These are phyloP conservation scores for Philaethria dido DNA, from an alignment of 2,888 invertebrate species.

Conservation along the genomic window DNA sequence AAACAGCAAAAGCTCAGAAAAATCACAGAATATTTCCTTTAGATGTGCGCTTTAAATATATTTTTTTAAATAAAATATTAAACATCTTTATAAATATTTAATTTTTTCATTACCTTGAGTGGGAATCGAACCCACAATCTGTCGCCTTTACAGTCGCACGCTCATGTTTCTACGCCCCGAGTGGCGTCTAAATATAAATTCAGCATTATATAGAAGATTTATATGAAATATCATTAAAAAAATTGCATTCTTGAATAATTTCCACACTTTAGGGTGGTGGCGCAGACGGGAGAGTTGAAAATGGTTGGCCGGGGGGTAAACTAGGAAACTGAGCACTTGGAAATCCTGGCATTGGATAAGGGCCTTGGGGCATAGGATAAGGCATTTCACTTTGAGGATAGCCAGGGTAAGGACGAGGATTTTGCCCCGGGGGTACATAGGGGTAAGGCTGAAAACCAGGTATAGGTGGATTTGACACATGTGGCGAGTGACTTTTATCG, in stretches of 20 bases:
- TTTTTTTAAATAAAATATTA: too few relatives aligned
- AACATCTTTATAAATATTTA: too few relatives aligned
- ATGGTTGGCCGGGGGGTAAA: background rate
- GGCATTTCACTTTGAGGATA: background rate
- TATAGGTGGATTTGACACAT: conserved; percentile 13
- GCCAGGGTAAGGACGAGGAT: background rate
- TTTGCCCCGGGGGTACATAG: conserved; percentile 1
- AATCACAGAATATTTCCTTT: conserved; percentile 10
- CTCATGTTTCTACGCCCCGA: too few relatives aligned
- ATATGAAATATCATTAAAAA: background rate
- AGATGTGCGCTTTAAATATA: background rate
- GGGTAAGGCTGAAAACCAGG: conserved; percentile 20
- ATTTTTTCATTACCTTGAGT: too few relatives aligned
- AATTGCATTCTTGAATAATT: background rate
- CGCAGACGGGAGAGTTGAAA: background rate
- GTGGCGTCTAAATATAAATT: too few relatives aligned
- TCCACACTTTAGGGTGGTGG: conserved; percentile 1
- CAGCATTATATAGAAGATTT: background rate
- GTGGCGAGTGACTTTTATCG: conserved; percentile 10
- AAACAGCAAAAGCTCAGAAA: background rate
- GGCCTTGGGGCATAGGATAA: background rate
- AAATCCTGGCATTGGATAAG: background rate
- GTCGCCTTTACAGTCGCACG: too few relatives aligned
- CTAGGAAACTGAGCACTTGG: background rate
- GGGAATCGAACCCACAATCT: too few relatives aligned